Conservation (phyloP, 1,140 invertebrate species). For the Eriocheir sinensis region DNA sequence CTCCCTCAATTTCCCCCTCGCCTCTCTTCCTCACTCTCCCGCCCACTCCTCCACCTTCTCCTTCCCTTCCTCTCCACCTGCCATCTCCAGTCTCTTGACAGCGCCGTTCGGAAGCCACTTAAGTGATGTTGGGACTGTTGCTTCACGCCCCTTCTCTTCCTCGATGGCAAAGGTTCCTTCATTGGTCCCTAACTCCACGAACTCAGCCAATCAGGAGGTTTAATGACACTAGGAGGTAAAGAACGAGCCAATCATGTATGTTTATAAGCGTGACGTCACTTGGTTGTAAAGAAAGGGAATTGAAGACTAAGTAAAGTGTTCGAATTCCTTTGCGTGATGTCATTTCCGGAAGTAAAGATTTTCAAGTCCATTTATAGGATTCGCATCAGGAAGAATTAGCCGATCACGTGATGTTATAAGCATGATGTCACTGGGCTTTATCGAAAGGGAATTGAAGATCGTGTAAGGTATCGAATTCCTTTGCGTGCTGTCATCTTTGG, state of each 20-base stretch:
- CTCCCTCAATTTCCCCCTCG: too few species aligned
- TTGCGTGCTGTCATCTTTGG: too few species aligned
- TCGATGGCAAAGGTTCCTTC: not conserved
- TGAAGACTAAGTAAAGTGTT: not conserved
- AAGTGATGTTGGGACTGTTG: not conserved
- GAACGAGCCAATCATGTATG: not conserved
- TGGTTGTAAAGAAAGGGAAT: not conserved
- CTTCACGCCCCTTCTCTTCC: not conserved
- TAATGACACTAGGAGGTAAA: not conserved
- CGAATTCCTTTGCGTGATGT: not conserved
- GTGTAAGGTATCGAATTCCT: too few species aligned
- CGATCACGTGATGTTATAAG: not conserved
- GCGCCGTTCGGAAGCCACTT: not conserved
- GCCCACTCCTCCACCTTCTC: not conserved
- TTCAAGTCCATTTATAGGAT: not conserved
- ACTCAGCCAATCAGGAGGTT: not conserved
- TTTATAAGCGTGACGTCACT: not conserved
- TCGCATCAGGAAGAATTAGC: not conserved
- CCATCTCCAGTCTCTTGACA: not conserved
- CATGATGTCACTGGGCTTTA: too few species aligned
- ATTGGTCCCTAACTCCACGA: not conserved
- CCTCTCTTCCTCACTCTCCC: too few species aligned
- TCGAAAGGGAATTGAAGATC: too few species aligned
- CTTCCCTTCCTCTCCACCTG: not conserved
- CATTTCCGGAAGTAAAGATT: constrained; percentile 15